Percentiles rank a stretch among this genome's conserved stretches.
Conservation (phyloP, 2,113 vertebrate genomes). For the Tragelaphus scriptus region DNA sequence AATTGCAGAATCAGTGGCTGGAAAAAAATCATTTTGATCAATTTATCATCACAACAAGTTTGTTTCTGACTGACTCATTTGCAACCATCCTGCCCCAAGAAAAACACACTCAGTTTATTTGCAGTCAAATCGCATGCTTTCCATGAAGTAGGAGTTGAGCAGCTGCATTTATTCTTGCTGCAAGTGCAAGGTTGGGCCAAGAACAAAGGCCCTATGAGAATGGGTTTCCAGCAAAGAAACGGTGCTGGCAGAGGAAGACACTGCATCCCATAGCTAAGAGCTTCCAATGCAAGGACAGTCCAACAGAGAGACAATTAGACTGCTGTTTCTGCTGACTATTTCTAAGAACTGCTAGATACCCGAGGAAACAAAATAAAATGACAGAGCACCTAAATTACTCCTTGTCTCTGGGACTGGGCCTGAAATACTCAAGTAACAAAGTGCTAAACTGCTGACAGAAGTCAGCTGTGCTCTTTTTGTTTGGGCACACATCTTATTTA, state of each 20-base stretch:
- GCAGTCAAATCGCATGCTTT: background rate
- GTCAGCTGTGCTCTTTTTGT: background rate
- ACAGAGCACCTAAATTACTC: background rate
- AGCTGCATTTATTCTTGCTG: background rate
- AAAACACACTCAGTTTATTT: slow-evolving; percentile 17
- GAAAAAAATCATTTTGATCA: slow-evolving; percentile 55
- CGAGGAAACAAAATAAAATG: background rate
- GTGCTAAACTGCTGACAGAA: background rate
- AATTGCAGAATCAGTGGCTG: slow-evolving; percentile 63
- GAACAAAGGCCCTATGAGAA: background rate
- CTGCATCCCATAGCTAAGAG: background rate
- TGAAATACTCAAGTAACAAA: background rate
- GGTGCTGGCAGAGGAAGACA: fast-evolving
- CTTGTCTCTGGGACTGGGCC: background rate
- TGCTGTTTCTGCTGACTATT: too few relatives aligned
- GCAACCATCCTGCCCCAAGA: background rate
- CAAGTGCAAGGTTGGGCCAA: background rate
- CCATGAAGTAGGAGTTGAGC: background rate
- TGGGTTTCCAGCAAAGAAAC: background rate
- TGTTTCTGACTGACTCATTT: slow-evolving; percentile 58
- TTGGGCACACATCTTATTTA: background rate
- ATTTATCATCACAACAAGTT: slow-evolving; percentile 68
- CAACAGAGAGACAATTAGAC: fast-evolving
- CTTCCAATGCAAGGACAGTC: background rate
- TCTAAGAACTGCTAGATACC: fast-evolving